These are phyloP conservation scores for Tetragonula clypearis DNA, from an alignment of 1,140 invertebrate species.

Conservation along the genomic window DNA sequence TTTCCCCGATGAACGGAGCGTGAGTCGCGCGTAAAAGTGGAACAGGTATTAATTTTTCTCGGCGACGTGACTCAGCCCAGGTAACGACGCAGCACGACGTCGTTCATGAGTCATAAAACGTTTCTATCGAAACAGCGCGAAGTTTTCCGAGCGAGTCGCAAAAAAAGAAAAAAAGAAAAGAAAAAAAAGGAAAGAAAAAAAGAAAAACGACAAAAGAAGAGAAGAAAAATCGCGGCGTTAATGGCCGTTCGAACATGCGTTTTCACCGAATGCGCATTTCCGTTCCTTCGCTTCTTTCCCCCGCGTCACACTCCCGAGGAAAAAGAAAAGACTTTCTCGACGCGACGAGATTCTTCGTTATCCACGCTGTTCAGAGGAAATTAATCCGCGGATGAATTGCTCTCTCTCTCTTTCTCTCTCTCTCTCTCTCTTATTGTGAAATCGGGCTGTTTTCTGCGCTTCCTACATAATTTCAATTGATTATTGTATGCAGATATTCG, in stretches of 20 bases:
- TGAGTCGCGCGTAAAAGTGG: neutral
- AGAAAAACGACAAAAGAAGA: no score
- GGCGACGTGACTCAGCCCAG: slow-evolving; percentile 10
- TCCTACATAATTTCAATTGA: neutral
- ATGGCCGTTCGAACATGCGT: slow-evolving; percentile 1
- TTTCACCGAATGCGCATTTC: neutral
- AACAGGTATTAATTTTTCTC: slow-evolving; percentile 16
- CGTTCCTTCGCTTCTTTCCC: neutral
- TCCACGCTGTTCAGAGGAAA: neutral
- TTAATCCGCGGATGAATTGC: neutral
- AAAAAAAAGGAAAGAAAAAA: no score
- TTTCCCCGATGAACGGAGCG: neutral
- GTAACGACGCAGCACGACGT: neutral
- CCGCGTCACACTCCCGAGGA: neutral
- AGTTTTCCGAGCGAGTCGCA: neutral
- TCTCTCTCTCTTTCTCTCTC: neutral
- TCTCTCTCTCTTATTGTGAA: neutral
- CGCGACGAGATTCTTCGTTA: neutral
- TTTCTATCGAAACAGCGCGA: slow-evolving; percentile 2
- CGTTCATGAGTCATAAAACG: slow-evolving; percentile 29
- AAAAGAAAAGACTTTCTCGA: slow-evolving; percentile 4
- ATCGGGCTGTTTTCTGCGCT: neutral
- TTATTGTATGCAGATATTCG: neutral
- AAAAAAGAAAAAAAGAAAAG: neutral
- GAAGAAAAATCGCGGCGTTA: neutral